Base-by-base conservation (phyloP, 2,888 invertebrate genomes). In the Sthenelais limicola region DNA sequence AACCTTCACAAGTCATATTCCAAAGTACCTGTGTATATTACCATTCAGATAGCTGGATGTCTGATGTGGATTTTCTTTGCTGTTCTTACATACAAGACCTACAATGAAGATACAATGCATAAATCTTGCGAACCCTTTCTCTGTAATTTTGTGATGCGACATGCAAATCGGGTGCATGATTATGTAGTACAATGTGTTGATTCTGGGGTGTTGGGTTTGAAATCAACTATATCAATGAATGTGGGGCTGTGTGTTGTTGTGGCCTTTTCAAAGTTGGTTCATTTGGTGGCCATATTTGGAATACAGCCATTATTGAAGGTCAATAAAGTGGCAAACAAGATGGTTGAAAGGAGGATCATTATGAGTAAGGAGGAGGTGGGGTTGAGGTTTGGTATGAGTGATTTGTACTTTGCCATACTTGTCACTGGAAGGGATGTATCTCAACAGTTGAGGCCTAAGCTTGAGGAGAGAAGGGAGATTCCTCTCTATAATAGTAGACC, bases 191-290 rank as follows among this genome's bases (percentile, higher is more conserved):
- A 62, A 15, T 62, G 62, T 62, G 21, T 62, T 15, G 62, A 62
- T 62, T 21, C 35, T 9, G 28, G 62, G 2, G 38, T 38, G 38
- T 2, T 5, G n/a, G 62, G 62, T 26, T 38, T 62, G 62, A 62
- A 62, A 28, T 38, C 28, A 43, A 43, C 62, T 15, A 28, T 62
- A 3, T 38, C 43, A 43, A 62, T 28, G 38, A 62, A 62, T 18
- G 24, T 62, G 62, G 62, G 35, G 38, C 62, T 62, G 2, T 62
- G 62, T 38, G 62, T 62, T n/a, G 62, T 62, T 2, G 62, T 62
- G 3, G 62, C 38, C 62, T 62, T 62, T 18, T 62, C 62, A 35
- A 62, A 62, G 26, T 24, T 62, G 1, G 62, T 62, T 1, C 62
- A 62, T 24, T 12, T 62, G 15, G 62, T 62, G 5, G 35, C 62